Percentiles rank a stretch among this genome's conserved stretches.
Evolutionary conservation across 2,113 vertebrate species (phyloP).

Genomic region (Neogobius melanostomus): DNA sequence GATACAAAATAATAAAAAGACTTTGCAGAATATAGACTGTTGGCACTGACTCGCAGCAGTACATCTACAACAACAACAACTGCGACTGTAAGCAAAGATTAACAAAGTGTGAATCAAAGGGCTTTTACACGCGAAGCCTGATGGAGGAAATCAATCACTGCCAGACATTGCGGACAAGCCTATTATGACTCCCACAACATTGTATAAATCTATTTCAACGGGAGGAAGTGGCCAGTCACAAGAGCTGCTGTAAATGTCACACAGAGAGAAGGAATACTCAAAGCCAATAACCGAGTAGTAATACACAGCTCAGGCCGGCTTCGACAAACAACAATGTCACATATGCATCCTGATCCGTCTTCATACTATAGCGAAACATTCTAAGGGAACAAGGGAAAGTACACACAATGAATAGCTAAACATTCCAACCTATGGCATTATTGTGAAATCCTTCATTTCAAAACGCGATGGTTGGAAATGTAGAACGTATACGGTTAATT

Average conservation of each 20-base stretch:
- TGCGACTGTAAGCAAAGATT: conserved; percentile 41
- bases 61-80: neutral
- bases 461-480: conserved; percentile 20
- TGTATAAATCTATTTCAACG: conserved; percentile 45
- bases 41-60: too few relatives aligned
- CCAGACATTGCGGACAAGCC: conserved; percentile 53
- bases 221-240: conserved; percentile 19
- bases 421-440: conserved; percentile 28
- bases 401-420: conserved; percentile 42
- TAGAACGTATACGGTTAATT: conserved; percentile 27
- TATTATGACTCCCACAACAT: conserved; percentile 52
- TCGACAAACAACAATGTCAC: neutral
- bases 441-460: conserved; percentile 26
- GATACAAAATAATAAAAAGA: too few relatives aligned
- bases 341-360: neutral
- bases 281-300: neutral
- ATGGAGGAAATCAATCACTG: conserved; percentile 55
- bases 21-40: neutral
- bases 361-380: too few relatives aligned
- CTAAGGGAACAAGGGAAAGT: neutral
- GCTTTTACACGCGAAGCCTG: conserved; percentile 50
- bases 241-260: conserved; percentile 5
- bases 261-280: conserved; percentile 7
- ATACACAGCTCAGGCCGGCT: too few relatives aligned
- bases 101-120: conserved; percentile 62